Evolutionary conservation across 2,888 invertebrate species (phyloP).

Genomic region (Drosophila siamana): DNA sequence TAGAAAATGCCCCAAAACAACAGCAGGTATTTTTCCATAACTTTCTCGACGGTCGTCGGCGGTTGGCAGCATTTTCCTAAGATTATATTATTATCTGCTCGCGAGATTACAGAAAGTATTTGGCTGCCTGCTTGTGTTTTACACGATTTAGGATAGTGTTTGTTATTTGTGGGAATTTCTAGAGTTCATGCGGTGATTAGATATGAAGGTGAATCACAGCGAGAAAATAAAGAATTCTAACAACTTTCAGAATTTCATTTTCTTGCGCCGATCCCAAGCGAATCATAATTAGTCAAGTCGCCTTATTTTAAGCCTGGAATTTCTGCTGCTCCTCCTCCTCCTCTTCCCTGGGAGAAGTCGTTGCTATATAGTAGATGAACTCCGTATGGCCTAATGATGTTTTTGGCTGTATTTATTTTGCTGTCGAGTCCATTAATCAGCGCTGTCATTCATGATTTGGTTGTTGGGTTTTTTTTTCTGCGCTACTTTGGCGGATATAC

Average conservation of each 20-base stretch:
- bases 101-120: not conserved
- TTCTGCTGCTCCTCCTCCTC: not conserved
- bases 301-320: too few relatives aligned
- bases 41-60: not conserved
- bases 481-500: constrained; percentile 60
- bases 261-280: too few relatives aligned
- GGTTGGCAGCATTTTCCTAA: not conserved
- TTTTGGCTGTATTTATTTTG: constrained; percentile 33
- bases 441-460: constrained; percentile 68
- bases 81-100: not conserved
- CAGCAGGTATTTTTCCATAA: not conserved
- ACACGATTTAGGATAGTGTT: not conserved
- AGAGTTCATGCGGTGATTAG: not conserved
- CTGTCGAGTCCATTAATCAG: constrained; percentile 67
- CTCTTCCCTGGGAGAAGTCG: not conserved
- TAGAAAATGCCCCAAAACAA: too few relatives aligned
- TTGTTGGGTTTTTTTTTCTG: constrained; percentile 13
- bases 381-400: constrained; percentile 51
- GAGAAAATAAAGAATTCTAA: not conserved
- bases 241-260: too few relatives aligned
- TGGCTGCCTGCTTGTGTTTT: not conserved
- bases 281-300: too few relatives aligned
- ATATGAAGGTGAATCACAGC: not conserved
- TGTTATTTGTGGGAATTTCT: not conserved
- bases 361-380: constrained; percentile 11